Percentiles rank a stretch among this genome's conserved stretches.
These are phyloP conservation scores for Argya squamiceps DNA, from an alignment of 2,797 vertebrate genomes.

Conservation along the genomic window DNA sequence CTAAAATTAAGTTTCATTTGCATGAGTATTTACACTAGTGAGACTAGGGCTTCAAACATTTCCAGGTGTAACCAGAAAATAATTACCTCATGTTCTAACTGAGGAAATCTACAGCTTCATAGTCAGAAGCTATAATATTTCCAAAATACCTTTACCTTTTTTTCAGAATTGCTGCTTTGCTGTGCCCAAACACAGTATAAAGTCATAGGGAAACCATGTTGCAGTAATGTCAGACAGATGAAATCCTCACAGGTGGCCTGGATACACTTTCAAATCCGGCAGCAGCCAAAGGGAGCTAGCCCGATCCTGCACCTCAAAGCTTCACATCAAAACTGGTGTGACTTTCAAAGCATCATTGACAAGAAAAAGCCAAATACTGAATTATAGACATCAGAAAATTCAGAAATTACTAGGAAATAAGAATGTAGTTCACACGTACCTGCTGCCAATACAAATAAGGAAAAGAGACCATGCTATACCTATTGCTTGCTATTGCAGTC, in stretches of 20 bases:
- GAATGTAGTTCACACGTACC: not conserved
- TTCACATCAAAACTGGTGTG: rapidly evolving
- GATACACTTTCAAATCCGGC: not conserved
- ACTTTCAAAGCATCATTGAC: not conserved
- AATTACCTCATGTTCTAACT: not conserved
- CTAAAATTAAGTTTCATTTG: not conserved
- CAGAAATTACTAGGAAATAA: not conserved
- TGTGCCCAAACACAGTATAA: not conserved
- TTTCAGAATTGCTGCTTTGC: not conserved
- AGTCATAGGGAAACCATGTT: not conserved
- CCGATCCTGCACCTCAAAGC: not conserved
- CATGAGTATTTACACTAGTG: not conserved
- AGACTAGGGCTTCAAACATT: not conserved
- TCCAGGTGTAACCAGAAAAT: not conserved
- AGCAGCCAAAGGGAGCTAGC: not conserved
- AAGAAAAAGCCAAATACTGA: not conserved
- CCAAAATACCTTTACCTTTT: not conserved
- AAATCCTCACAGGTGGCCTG: not conserved
- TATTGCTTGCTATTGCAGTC: not conserved
- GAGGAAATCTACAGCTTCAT: not conserved
- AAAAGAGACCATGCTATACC: not conserved
- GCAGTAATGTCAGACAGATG: not conserved
- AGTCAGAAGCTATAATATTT: not conserved
- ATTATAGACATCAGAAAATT: not conserved
- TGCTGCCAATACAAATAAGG: not conserved